Evolutionary conservation across 2,113 vertebrate species (phyloP).

Genomic region (human): DNA sequence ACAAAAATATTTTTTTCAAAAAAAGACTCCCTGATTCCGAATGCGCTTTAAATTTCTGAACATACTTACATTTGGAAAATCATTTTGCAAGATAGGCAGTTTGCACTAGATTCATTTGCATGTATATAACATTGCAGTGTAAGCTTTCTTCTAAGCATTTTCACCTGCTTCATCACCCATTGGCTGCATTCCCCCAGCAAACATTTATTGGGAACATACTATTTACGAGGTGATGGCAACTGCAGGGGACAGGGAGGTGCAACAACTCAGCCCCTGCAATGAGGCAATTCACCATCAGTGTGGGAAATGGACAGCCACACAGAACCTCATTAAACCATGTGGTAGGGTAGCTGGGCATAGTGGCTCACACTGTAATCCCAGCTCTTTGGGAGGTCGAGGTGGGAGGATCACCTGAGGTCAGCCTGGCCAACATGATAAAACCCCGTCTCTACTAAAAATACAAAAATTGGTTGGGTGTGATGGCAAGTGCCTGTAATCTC

Average conservation of each 20-base stretch:
- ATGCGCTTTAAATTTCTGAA: slow-evolving; percentile 3
- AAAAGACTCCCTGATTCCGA: not conserved
- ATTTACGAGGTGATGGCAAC: not conserved
- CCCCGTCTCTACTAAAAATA: too few species aligned
- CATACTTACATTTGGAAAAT: not conserved
- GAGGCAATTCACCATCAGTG: not conserved
- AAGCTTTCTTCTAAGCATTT: not conserved
- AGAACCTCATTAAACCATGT: not conserved
- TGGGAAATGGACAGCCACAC: not conserved
- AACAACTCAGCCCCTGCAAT: not conserved
- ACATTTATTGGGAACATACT: not conserved
- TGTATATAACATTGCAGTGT: not conserved
- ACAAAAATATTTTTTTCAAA: not conserved
- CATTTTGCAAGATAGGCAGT: not conserved
- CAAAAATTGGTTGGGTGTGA: too few species aligned
- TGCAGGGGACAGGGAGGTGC: not conserved
- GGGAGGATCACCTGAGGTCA: too few species aligned
- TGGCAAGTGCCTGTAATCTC: too few species aligned
- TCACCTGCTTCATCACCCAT: not conserved
- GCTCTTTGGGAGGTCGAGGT: too few species aligned
- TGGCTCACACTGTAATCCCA: too few species aligned
- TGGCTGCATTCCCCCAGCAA: not conserved
- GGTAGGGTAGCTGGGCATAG: too few species aligned
- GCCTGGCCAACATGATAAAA: too few species aligned
- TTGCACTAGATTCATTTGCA: not conserved